Conservation (phyloP, 1,140 invertebrate species). For the Ptiloglossa arizonensis region DNA sequence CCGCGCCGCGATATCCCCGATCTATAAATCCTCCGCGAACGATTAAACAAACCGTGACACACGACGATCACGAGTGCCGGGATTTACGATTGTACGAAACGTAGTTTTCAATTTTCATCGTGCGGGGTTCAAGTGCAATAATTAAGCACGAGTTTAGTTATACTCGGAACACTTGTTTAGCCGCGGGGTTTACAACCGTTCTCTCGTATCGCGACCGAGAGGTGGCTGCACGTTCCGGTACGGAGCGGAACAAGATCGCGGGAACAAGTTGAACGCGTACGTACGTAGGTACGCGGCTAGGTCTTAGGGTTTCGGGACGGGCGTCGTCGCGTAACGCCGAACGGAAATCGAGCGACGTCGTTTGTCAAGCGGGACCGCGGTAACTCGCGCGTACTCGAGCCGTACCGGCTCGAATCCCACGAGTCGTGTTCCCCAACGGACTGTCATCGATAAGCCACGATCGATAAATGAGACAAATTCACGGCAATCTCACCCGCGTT, state of each 20-base stretch:
- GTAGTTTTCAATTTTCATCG: slow-evolving; percentile 15
- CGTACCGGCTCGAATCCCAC: slow-evolving; percentile 19
- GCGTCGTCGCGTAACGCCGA: slow-evolving; percentile 5
- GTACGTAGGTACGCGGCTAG: too few species aligned
- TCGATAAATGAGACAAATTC: slow-evolving; percentile 53
- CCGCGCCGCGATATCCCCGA: not conserved
- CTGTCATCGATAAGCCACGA: slow-evolving; percentile 42
- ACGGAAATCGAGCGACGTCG: not conserved
- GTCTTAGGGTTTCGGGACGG: slow-evolving; percentile 26
- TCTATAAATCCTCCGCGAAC: slow-evolving; percentile 3
- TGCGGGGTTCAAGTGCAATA: slow-evolving; percentile 4
- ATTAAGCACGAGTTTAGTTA: slow-evolving; percentile 8
- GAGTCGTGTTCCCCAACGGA: slow-evolving; percentile 29
- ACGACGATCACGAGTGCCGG: not conserved
- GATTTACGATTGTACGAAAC: not conserved
- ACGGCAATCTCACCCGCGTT: slow-evolving; percentile 28
- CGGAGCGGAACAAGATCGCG: not conserved
- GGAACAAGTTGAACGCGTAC: slow-evolving; percentile 1
- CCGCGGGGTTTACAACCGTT: slow-evolving; percentile 6
- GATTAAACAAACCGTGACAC: not conserved
- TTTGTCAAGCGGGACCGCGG: slow-evolving; percentile 29
- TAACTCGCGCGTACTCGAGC: not conserved
- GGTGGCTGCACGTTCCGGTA: not conserved
- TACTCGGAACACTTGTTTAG: not conserved
- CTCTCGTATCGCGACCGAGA: not conserved